phyloP scores from a whole-genome alignment of 1,140 invertebrate genomes.

The Probaryconus sp. region DNA sequence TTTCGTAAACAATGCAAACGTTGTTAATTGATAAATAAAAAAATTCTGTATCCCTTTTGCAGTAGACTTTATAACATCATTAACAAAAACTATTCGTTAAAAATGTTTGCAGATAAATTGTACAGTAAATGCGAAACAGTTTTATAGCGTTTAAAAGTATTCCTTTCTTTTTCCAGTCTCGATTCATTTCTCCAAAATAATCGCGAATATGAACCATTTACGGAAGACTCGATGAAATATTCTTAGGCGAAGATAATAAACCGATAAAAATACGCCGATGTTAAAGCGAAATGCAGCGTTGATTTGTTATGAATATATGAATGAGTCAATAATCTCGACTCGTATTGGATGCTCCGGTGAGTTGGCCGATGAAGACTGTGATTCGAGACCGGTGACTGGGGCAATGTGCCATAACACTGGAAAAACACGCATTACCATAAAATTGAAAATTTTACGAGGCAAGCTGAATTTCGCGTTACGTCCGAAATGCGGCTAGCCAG shows the following conservation, averaged over 20 bases:
- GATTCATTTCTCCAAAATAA: no score
- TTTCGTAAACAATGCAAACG: no score
- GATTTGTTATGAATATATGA: conserved; percentile 47
- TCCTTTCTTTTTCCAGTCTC: no score
- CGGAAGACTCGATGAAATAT: conserved; percentile 26
- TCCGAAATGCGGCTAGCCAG: conserved; percentile 55
- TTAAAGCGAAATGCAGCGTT: conserved; percentile 29
- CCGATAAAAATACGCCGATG: conserved; percentile 26
- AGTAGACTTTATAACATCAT: no score
- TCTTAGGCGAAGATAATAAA: conserved; percentile 27
- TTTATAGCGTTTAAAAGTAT: no score
- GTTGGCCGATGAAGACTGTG: conserved; percentile 34
- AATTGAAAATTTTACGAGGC: conserved; percentile 58
- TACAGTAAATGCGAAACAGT: no score
- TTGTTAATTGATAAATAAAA: no score
- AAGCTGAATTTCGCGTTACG: conserved; percentile 42
- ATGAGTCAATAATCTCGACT: conserved; percentile 44
- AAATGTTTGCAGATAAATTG: no score
- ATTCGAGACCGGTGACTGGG: conserved; percentile 42
- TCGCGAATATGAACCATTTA: neutral
- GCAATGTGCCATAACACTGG: conserved; percentile 53
- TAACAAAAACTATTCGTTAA: no score
- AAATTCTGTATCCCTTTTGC: no score
- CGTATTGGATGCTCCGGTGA: conserved; percentile 24
- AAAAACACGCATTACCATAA: conserved; percentile 60